Conservation (phyloP, 2,888 invertebrate genomes). For the Drosophila mercatorum region DNA sequence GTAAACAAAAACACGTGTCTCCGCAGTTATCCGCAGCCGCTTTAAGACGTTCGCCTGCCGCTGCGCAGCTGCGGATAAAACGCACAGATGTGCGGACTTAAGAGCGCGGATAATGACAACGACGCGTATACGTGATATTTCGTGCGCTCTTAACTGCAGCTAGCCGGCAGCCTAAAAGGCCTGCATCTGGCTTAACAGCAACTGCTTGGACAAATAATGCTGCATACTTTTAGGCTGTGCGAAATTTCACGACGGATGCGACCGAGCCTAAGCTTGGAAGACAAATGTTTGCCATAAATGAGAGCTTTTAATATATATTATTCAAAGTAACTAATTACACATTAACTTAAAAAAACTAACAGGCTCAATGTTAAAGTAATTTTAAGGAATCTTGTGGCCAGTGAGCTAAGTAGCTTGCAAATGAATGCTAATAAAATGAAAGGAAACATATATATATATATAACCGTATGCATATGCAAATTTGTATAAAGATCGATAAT, state of each 20-base stretch:
- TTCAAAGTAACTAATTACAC: not conserved
- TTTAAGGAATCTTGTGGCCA: not conserved
- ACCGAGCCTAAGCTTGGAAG: not conserved
- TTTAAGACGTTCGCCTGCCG: not conserved
- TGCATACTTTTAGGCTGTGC: slow-evolving; percentile 23
- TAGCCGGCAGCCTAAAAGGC: not conserved
- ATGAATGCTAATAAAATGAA: not conserved
- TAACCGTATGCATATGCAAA: no score
- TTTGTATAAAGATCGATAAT: not conserved
- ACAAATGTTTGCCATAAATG: not conserved
- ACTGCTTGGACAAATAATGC: slow-evolving; percentile 10
- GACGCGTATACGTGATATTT: slow-evolving; percentile 36
- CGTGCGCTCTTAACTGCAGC: slow-evolving; percentile 30
- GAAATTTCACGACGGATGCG: not conserved
- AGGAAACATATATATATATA: not conserved
- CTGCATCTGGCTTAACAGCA: not conserved
- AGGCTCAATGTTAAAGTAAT: not conserved
- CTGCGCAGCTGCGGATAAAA: slow-evolving; percentile 63
- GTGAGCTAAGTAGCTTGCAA: not conserved
- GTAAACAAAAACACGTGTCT: slow-evolving; percentile 78
- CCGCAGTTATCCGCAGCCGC: slow-evolving; percentile 57
- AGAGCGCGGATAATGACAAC: slow-evolving; percentile 24
- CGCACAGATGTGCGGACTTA: not conserved
- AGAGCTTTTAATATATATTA: not conserved
- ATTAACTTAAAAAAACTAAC: not conserved